These are phyloP conservation scores for Microctonus aethiopoides DNA, from an alignment of 2,888 invertebrate genomes.

Conservation along the genomic window DNA sequence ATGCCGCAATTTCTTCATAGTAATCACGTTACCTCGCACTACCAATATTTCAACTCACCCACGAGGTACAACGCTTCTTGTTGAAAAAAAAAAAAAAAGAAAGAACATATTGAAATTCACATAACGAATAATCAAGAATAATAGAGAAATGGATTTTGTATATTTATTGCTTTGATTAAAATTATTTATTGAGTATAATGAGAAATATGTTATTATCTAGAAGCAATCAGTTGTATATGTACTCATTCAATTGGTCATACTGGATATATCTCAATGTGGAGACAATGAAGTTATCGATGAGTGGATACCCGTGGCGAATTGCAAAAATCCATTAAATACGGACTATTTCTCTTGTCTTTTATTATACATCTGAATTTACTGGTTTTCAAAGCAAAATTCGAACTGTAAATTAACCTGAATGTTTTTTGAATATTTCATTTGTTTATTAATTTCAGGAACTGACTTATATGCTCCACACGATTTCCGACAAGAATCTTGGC, in stretches of 20 bases:
- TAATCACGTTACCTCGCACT: slow-evolving; percentile 61
- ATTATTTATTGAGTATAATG: no score
- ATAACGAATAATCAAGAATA: neutral
- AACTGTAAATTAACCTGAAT: neutral
- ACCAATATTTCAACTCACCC: slow-evolving; percentile 36
- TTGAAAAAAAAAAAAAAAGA: slow-evolving; percentile 14
- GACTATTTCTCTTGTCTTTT: neutral
- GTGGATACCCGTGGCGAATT: slow-evolving; percentile 58
- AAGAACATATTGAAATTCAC: neutral
- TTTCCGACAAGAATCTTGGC: slow-evolving; percentile 60
- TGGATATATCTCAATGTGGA: slow-evolving; percentile 42
- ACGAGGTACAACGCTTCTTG: slow-evolving; percentile 23
- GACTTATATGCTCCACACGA: slow-evolving; percentile 55
- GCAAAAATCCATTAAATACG: slow-evolving; percentile 50
- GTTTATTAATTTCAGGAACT: slow-evolving; percentile 48
- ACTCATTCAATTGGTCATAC: slow-evolving; percentile 50
- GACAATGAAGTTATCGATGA: slow-evolving; percentile 58
- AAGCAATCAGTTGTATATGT: slow-evolving; percentile 46
- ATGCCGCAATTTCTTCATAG: slow-evolving; percentile 65
- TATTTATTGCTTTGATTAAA: slow-evolving; percentile 35
- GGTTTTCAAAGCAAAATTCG: neutral
- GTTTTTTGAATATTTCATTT: slow-evolving; percentile 7
- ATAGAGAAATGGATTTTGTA: neutral
- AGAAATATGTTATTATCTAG: no score
- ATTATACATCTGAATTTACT: neutral